phyloP scores from a whole-genome alignment of 2,797 vertebrate species.

The Garrulus glandarius region DNA sequence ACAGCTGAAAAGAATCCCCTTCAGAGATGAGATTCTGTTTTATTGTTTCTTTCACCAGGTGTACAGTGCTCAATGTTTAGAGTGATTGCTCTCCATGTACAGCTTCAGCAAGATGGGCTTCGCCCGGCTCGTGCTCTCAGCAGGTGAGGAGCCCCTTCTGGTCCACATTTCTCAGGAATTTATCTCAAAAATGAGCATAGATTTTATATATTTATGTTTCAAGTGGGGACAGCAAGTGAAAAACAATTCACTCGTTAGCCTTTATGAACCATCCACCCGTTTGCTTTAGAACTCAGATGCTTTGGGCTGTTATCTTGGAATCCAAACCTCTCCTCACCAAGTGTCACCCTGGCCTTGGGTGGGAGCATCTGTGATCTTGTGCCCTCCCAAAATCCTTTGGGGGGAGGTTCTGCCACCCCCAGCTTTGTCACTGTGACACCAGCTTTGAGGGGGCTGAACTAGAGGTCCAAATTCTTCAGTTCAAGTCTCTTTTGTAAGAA shows the following conservation, averaged over 20 bases:
- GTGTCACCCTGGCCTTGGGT: rapidly evolving
- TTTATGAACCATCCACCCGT: rapidly evolving
- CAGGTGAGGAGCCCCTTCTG: background rate
- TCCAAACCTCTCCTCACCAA: background rate
- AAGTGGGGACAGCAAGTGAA: background rate
- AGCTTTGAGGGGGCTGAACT: background rate
- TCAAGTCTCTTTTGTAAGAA: background rate
- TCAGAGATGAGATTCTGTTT: background rate
- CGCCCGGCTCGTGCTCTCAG: background rate
- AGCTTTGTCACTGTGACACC: background rate
- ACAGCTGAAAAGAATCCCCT: background rate
- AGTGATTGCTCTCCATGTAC: background rate
- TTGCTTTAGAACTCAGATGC: background rate
- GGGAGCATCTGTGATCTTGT: background rate
- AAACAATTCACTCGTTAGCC: background rate
- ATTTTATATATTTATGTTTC: background rate
- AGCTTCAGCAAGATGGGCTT: background rate
- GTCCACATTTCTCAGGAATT: background rate
- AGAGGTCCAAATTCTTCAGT: background rate
- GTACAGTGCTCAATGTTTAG: background rate
- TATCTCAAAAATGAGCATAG: background rate
- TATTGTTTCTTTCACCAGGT: conserved; percentile 8
- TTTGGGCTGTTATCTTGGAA: background rate
- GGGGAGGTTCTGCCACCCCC: rapidly evolving
- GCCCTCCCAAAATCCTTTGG: rapidly evolving